Evolutionary conservation across 64 coral and sea anemone genomes (phyloP), one percentile per base, ranked within the genome.

Genomic region (Catalaphyllia jardinei): DNA sequence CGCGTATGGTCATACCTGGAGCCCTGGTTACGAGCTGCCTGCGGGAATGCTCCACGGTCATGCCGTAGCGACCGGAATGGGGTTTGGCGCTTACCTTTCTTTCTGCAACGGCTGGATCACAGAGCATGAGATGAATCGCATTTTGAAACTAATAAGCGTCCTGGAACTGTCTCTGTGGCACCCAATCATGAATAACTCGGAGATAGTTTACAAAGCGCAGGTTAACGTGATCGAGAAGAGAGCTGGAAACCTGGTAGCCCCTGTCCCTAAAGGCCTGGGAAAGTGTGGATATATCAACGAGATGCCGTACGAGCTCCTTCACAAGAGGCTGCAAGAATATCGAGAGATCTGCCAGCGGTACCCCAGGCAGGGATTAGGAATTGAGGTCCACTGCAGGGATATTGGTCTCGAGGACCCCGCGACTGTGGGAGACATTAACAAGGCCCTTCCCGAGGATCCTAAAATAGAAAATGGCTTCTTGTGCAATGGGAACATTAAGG

Each of bases 31-130:
- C 60, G 93, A 94, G 59, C 67, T 94, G 1, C 89, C 93, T 15
- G 76, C 88, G 9, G 93, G 93, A 2, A 94, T 94, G 93, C 89
- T 94, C 28, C 93, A 94, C 59, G 93, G 93, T 25, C 93, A 94
- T 55, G 93, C 93, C 51, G 93, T 94, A 13, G 52, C 93, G 4
- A 94, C 93, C 52, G 83, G 93, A 1, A 94, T 94, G 93, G 93
- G 93, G 8, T 88, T 91, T 73, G 93, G 93, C 1, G 93, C 93
- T 22, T 94, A 94, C 31, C 75, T 94, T 29, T 90, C 93, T 11
- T 91, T 91, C 50, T 87, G 84, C 33, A 59, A 94, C 20, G 31
- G 62, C 30, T 94, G 84, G 89, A 91, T 91, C 15, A 91, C 75
- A 8, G 51, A 88, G 55, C 62, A 87, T 4, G 89, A 94, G 39